A percentile compares a stretch with the other conserved stretches of the same genome.
These are phyloP conservation scores for Gasteruption jaculator DNA, from an alignment of 2,888 invertebrate genomes.

Conservation along the genomic window DNA sequence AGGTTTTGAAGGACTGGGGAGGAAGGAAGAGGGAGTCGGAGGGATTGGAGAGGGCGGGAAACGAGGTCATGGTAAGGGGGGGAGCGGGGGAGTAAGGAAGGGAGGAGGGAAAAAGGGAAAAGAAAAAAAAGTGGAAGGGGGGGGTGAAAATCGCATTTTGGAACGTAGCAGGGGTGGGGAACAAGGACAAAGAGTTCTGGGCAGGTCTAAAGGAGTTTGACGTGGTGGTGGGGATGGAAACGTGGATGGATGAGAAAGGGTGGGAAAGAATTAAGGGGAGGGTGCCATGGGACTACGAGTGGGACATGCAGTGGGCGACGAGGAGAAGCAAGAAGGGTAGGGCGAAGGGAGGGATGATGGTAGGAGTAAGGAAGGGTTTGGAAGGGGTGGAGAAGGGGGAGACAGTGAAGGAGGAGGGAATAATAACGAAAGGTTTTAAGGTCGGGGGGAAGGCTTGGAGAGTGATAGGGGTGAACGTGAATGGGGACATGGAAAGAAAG, in stretches of 20 bases:
- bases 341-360: constrained; percentile 6
- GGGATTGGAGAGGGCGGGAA: background rate
- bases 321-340: constrained; percentile 12
- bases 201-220: background rate
- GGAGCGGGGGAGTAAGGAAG: background rate
- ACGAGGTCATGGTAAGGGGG: constrained; percentile 9
- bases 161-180: constrained; percentile 8
- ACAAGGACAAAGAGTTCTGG: constrained; percentile 7
- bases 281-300: constrained; percentile 1
- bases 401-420: constrained; percentile 1
- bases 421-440: background rate
- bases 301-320: constrained; percentile 3
- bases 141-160: constrained; percentile 3
- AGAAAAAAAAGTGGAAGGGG: too few relatives aligned
- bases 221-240: constrained; percentile 4
- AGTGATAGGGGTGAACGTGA: background rate
- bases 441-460: background rate
- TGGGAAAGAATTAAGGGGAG: background rate
- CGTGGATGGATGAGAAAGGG: constrained; percentile 9
- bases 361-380: constrained; percentile 4
- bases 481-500: background rate
- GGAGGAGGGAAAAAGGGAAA: constrained; percentile 14
- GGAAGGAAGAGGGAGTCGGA: constrained; percentile 7
- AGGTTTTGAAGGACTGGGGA: background rate
- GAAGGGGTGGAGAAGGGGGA: background rate